Conservation (phyloP, 1,140 invertebrate species). For the Goniozus legneri region DNA sequence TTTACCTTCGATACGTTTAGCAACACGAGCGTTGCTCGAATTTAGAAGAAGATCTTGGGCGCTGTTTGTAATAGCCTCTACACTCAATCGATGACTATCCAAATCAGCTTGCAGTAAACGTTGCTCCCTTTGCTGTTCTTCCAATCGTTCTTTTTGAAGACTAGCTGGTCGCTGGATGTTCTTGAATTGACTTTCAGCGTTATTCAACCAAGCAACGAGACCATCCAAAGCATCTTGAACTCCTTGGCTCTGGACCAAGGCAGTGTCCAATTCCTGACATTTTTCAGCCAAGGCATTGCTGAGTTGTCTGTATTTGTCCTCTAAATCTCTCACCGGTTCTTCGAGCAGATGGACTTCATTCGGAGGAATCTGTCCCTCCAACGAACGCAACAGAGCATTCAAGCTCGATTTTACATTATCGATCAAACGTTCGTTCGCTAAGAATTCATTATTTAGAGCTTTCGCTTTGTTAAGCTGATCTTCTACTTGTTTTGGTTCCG, state of each 20-base stretch:
- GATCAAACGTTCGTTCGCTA: conserved; percentile 79
- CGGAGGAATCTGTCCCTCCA: conserved; percentile 77
- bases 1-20: conserved; percentile 85
- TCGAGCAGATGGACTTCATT: conserved; percentile 75
- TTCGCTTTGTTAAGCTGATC: conserved; percentile 83
- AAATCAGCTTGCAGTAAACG: conserved; percentile 78
- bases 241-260: conserved; percentile 89
- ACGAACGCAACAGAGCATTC: conserved; percentile 66
- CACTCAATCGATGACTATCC: conserved; percentile 77
- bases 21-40: conserved; percentile 79
- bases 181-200: conserved; percentile 79
- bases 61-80: conserved; percentile 75
- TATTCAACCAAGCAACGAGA: conserved; percentile 79
- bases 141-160: conserved; percentile 81
- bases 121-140: conserved; percentile 84
- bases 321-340: conserved; percentile 72
- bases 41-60: conserved; percentile 77
- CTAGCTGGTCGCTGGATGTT: conserved; percentile 77
- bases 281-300: conserved; percentile 68
- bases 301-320: conserved; percentile 74
- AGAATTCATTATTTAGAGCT: conserved; percentile 79
- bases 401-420: conserved; percentile 74
- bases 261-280: conserved; percentile 83
- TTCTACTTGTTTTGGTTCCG: conserved; percentile 82
- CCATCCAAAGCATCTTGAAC: conserved; percentile 88